Conservation (phyloP, 2,888 invertebrate species). For the Cryptophagus acutangulus region DNA sequence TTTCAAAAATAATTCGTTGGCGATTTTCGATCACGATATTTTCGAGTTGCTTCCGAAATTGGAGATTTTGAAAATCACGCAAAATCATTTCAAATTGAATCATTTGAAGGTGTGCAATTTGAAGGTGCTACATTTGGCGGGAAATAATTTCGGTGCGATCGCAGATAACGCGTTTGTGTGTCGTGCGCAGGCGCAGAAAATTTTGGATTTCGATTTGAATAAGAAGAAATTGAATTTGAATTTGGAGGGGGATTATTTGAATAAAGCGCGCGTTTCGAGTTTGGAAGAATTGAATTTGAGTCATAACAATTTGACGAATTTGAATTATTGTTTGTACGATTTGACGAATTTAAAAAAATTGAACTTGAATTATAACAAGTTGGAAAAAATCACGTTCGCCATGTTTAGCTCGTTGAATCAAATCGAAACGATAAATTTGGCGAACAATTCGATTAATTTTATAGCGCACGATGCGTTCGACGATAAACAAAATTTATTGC, state of each 20-base stretch:
- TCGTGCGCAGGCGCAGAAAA: constrained; percentile 16
- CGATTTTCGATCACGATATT: constrained; percentile 26
- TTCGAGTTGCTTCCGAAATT: constrained; percentile 23
- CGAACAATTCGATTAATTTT: constrained; percentile 13
- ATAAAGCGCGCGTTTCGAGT: not conserved
- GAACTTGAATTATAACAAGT: constrained; percentile 3
- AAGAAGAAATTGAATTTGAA: constrained; percentile 4
- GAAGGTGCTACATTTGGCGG: constrained; percentile 11
- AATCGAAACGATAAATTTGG: constrained; percentile 15
- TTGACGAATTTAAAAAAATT: constrained; percentile 22
- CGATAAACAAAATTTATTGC: no score
- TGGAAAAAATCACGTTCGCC: not conserved
- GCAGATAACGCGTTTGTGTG: constrained; percentile 15
- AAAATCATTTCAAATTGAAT: not conserved
- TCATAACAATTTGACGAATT: constrained; percentile 23
- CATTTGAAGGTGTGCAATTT: constrained; percentile 5
- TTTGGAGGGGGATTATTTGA: not conserved
- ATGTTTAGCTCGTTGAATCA: no score
- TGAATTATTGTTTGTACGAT: no score
- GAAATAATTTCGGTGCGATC: constrained; percentile 11
- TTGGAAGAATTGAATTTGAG: constrained; percentile 26
- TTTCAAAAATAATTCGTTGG: constrained; percentile 16
- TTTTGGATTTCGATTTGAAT: constrained; percentile 20
- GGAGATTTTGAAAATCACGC: constrained; percentile 21
- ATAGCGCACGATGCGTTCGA: not conserved